phyloP scores from a whole-genome alignment of 2,113 vertebrate species.

The Noturus placidus region DNA sequence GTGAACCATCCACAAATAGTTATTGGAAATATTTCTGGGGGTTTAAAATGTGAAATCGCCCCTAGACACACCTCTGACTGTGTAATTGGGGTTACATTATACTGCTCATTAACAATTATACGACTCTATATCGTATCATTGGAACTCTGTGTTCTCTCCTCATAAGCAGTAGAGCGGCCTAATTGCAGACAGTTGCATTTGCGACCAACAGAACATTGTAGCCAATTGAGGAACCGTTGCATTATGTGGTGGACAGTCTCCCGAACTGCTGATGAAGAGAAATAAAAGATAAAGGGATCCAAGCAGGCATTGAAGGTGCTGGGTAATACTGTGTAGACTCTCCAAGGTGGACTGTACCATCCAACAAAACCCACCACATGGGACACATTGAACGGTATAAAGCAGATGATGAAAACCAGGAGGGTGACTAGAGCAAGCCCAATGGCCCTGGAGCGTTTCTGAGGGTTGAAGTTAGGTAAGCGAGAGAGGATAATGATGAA shows the following conservation, averaged over 20 bases:
- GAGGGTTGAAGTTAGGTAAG: conserved; percentile 45
- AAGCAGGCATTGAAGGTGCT: conserved; percentile 73
- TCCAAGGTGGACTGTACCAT: conserved; percentile 61
- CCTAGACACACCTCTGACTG: neutral
- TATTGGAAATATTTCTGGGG: neutral
- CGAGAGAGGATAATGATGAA: conserved; percentile 56
- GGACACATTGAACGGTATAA: conserved; percentile 72
- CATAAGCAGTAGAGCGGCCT: neutral
- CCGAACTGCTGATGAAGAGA: conserved; percentile 69
- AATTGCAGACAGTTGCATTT: conserved; percentile 16
- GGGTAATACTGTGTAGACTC: conserved; percentile 63
- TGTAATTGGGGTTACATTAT: neutral
- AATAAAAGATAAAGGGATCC: conserved; percentile 77
- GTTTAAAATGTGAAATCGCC: neutral
- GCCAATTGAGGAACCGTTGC: neutral
- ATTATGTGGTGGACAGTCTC: conserved; percentile 47
- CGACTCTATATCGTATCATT: conserved; percentile 14
- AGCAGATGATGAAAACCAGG: conserved; percentile 68
- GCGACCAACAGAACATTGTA: neutral
- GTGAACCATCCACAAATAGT: neutral
- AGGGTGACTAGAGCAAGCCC: conserved; percentile 62
- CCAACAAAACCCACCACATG: conserved; percentile 67
- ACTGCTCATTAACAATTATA: neutral
- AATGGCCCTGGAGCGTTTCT: conserved; percentile 58
- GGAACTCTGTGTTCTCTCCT: conserved; percentile 48